Conservation (phyloP, 2,888 invertebrate genomes). For the Melinaea menophilus region DNA sequence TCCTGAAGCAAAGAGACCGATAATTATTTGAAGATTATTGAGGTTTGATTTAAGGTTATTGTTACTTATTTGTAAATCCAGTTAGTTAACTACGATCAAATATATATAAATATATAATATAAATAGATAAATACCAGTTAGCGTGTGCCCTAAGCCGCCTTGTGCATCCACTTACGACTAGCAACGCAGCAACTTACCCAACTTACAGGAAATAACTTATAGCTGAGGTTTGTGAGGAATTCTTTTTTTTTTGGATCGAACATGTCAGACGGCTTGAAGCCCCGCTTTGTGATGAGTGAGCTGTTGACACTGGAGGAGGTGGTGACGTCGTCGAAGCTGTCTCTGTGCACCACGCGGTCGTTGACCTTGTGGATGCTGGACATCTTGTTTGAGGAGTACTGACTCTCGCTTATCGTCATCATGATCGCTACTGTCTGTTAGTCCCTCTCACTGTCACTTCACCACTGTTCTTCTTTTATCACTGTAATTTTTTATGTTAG, state of each 20-base stretch:
- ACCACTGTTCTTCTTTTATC: constrained; percentile 17
- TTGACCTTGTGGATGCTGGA: constrained; percentile 72
- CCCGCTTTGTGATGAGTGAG: constrained; percentile 83
- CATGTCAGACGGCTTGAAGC: constrained; percentile 91
- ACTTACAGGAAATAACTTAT: constrained; percentile 88
- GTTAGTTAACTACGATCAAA: constrained; percentile 21
- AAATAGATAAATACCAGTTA: constrained; percentile 38
- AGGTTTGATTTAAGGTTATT: no score
- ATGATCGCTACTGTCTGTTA: constrained; percentile 47
- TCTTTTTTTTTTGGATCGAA: constrained; percentile 89
- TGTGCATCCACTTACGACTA: constrained; percentile 45
- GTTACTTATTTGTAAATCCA: background rate
- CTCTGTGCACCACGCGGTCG: constrained; percentile 67
- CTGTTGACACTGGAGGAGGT: constrained; percentile 75
- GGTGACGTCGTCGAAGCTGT: constrained; percentile 70
- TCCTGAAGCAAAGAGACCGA: no score
- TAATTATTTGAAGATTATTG: no score
- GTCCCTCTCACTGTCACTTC: constrained; percentile 21
- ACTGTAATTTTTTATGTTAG: constrained; percentile 30
- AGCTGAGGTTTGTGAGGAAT: constrained; percentile 88
- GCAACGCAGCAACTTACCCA: constrained; percentile 80
- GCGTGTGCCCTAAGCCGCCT: constrained; percentile 30
- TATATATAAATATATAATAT: constrained; percentile 29
- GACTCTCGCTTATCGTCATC: constrained; percentile 77
- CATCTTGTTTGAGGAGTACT: constrained; percentile 73